These are phyloP conservation scores for Boloria euphrosyne DNA, from an alignment of 2,888 invertebrate species.

Conservation along the genomic window DNA sequence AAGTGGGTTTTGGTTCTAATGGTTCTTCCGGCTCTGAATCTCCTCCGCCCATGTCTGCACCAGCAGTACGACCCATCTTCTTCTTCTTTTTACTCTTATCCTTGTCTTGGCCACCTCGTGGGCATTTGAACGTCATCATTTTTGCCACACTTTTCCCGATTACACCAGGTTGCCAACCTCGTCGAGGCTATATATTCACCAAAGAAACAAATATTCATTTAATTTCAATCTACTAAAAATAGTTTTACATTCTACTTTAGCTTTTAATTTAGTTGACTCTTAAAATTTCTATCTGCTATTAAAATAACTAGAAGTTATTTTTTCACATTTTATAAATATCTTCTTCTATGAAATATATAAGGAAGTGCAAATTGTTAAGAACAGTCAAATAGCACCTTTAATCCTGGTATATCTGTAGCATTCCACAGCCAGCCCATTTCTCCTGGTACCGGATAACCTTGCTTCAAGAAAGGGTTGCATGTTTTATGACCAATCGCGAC, in stretches of 20 bases:
- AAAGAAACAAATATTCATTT: background rate
- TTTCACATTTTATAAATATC: background rate
- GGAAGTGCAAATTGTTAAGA: conserved; percentile 1
- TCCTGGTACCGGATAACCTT: conserved; percentile 80
- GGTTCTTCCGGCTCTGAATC: conserved; percentile 74
- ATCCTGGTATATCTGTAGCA: conserved; percentile 60
- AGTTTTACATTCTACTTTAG: background rate
- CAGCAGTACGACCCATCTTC: conserved; percentile 55
- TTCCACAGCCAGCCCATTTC: conserved; percentile 88
- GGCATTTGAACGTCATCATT: conserved; percentile 70
- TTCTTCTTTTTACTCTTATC: conserved; percentile 71
- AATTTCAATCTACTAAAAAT: background rate
- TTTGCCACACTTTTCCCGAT: conserved; percentile 77
- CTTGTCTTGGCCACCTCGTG: conserved; percentile 63
- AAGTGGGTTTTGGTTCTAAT: conserved; percentile 83
- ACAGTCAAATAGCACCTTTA: conserved; percentile 54
- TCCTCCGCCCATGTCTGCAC: conserved; percentile 56
- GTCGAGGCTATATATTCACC: conserved; percentile 58
- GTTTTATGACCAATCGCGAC: conserved; percentile 79
- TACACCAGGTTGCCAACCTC: conserved; percentile 83
- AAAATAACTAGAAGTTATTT: background rate
- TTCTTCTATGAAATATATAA: background rate
- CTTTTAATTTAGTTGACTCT: too few relatives aligned
- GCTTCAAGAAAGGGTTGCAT: conserved; percentile 70
- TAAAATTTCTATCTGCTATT: background rate